Evolutionary conservation across 1,140 invertebrate genomes (phyloP).

Genomic region (Panagrolaimus sp.): DNA sequence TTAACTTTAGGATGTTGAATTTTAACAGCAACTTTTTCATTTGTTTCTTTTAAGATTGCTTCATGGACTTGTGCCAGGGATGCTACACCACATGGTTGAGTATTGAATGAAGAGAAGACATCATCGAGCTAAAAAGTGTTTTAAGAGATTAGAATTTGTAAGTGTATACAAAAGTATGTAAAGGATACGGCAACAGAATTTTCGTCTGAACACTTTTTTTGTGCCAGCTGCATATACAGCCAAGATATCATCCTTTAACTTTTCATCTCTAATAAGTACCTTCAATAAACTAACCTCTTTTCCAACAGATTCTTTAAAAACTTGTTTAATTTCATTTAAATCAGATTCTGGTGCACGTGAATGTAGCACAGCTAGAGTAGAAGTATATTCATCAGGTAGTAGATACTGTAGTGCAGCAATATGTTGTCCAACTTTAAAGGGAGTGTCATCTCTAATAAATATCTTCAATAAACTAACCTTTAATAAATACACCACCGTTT

Average conservation of each 20-base stretch:
- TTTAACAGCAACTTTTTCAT: slow-evolving; percentile 83
- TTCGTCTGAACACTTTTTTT: no score
- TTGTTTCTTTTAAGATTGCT: slow-evolving; percentile 74
- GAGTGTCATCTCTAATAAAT: no score
- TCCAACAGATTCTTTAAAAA: slow-evolving; percentile 80
- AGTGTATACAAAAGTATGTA: no score
- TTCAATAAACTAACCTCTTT: slow-evolving; percentile 70
- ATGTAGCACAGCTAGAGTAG: slow-evolving; percentile 83
- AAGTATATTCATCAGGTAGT: slow-evolving; percentile 84
- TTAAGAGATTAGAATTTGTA: no score
- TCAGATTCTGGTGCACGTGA: slow-evolving; percentile 80
- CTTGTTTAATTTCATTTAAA: slow-evolving; percentile 74
- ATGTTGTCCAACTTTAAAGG: slow-evolving; percentile 90
- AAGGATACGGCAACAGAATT: no score
- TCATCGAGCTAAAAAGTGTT: slow-evolving; percentile 68
- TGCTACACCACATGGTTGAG: slow-evolving; percentile 80
- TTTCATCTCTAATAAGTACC: no score
- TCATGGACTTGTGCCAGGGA: slow-evolving; percentile 90
- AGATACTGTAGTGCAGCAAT: slow-evolving; percentile 90
- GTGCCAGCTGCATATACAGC: no score
- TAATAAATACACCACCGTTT: slow-evolving; percentile 96
- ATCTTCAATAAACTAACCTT: no score
- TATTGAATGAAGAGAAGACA: slow-evolving; percentile 77
- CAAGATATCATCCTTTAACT: no score
- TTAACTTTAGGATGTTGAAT: slow-evolving; percentile 85